phyloP scores from a whole-genome alignment of 2,797 vertebrate species.

The Pampus argenteus region DNA sequence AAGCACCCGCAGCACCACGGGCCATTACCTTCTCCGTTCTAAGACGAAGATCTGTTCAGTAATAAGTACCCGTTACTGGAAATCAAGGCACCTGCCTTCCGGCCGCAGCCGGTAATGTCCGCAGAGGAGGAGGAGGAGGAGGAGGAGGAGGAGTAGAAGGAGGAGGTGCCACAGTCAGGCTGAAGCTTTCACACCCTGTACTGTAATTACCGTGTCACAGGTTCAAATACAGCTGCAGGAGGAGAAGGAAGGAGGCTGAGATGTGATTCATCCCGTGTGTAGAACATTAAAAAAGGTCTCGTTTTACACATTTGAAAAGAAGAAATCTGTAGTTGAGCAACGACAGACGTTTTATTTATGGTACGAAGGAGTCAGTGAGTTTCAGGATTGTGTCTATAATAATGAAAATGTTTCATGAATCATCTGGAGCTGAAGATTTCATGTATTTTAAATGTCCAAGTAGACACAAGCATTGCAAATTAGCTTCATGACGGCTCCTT shows the following conservation, averaged over 20 bases:
- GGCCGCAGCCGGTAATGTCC: constrained; percentile 64
- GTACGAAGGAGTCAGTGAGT: too few species aligned
- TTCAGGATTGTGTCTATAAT: too few species aligned
- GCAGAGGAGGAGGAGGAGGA: constrained; percentile 27
- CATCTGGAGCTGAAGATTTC: too few species aligned
- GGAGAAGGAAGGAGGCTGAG: neutral
- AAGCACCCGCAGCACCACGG: constrained; percentile 73
- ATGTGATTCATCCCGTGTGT: neutral
- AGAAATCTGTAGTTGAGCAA: too few species aligned
- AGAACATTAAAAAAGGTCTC: too few species aligned
- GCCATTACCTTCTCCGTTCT: constrained; percentile 81
- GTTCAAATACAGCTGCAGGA: neutral
- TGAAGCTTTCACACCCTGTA: neutral
- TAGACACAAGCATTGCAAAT: too few species aligned
- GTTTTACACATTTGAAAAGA: too few species aligned
- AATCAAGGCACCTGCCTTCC: constrained; percentile 81
- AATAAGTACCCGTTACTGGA: constrained; percentile 79
- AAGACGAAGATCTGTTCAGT: constrained; percentile 78
- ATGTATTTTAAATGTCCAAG: too few species aligned
- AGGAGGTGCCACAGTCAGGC: constrained; percentile 9
- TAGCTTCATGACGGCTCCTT: too few species aligned
- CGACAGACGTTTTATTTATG: too few species aligned
- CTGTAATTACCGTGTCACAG: constrained; percentile 13
- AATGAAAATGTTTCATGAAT: too few species aligned
- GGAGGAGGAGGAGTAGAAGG: constrained; percentile 4